Percentiles rank a stretch among this genome's conserved stretches.
Evolutionary conservation across 2,888 invertebrate species (phyloP).

Genomic region (Tineola bisselliella): DNA sequence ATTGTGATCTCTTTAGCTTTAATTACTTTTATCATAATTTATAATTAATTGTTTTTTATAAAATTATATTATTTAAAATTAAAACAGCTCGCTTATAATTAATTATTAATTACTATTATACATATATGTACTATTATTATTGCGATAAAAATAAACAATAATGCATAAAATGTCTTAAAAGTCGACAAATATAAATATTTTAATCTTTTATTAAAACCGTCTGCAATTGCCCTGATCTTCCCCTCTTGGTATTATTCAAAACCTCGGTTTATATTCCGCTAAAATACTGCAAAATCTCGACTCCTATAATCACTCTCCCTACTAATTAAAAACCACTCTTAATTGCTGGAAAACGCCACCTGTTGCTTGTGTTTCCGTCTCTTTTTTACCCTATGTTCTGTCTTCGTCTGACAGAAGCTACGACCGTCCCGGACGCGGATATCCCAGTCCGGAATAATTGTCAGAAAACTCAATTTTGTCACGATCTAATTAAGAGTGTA

Average conservation of each 20-base stretch:
- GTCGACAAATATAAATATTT: background rate
- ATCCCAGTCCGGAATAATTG: constrained; percentile 42
- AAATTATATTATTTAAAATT: no score
- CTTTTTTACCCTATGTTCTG: constrained; percentile 22
- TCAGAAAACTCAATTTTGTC: constrained; percentile 58
- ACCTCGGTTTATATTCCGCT: background rate
- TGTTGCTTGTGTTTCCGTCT: constrained; percentile 44
- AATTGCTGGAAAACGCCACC: constrained; percentile 63
- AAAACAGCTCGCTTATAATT: no score
- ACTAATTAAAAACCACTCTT: constrained; percentile 65
- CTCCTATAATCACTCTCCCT: constrained; percentile 60
- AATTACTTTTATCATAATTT: no score
- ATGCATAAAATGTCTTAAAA: background rate
- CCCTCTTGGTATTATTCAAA: background rate
- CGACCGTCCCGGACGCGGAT: constrained; percentile 62
- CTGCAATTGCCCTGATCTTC: background rate
- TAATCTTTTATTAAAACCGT: background rate
- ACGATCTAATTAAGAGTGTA: constrained; percentile 55
- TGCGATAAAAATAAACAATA: no score
- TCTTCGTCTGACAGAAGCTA: constrained; percentile 42
- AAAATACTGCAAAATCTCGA: constrained; percentile 1
- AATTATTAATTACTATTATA: no score
- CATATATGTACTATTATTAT: no score
- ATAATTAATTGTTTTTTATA: no score
- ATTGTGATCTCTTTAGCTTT: background rate